A percentile compares a stretch with the other conserved stretches of the same genome.
Evolutionary conservation across 2,797 vertebrate genomes (phyloP).

Genomic region (Cyprinella venusta): DNA sequence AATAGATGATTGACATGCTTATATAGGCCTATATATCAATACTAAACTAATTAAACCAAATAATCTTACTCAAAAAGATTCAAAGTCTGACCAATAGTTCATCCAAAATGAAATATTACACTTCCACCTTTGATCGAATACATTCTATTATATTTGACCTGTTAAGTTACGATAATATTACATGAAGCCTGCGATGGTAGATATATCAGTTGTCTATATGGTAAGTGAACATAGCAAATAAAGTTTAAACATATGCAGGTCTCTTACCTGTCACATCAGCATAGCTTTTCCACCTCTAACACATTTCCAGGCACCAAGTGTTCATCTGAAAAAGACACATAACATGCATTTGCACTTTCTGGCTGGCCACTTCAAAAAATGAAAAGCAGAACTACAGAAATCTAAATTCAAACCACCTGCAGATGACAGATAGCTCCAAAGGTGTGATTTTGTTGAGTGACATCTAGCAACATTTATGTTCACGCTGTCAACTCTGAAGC

Average conservation of each 20-base stretch:
- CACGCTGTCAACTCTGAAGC: not conserved
- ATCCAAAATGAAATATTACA: not conserved
- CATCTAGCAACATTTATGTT: not conserved
- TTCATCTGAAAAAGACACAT: constrained; percentile 5
- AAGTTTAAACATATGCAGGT: not conserved
- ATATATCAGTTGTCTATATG: not conserved
- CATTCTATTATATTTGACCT: not conserved
- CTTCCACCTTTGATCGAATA: not conserved
- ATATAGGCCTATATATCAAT: not conserved
- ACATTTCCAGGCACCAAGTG: not conserved
- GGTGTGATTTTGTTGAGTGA: not conserved
- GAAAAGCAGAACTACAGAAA: not conserved
- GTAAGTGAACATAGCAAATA: not conserved
- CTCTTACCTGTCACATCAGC: constrained; percentile 37
- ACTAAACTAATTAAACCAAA: not conserved
- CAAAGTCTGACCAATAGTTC: not conserved
- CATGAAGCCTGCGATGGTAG: not conserved
- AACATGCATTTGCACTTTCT: not conserved
- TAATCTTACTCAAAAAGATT: not conserved
- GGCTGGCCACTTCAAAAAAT: not conserved
- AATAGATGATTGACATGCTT: not conserved
- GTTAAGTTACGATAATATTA: not conserved
- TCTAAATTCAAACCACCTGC: not conserved
- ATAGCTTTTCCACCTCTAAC: constrained; percentile 28
- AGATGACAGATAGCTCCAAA: constrained; percentile 2